phyloP scores from a whole-genome alignment of 2,113 vertebrate genomes.

The Rattus norvegicus region DNA sequence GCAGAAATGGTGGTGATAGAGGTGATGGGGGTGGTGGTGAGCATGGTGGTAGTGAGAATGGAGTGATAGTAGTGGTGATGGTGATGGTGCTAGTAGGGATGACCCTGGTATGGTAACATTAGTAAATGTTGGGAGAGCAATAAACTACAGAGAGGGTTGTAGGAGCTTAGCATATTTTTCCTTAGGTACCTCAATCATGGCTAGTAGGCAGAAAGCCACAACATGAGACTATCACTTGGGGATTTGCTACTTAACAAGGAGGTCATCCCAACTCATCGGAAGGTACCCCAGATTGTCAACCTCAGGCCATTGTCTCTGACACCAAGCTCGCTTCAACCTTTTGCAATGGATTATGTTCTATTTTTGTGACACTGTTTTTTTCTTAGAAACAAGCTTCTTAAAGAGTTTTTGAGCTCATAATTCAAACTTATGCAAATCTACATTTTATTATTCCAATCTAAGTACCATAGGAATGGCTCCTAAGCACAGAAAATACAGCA shows the following conservation, averaged over 20 bases:
- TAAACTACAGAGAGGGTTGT: background rate
- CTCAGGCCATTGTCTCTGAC: background rate
- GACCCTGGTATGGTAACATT: too few relatives aligned
- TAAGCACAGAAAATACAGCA: background rate
- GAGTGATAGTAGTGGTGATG: too few relatives aligned
- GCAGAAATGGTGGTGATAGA: background rate
- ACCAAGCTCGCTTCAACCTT: background rate
- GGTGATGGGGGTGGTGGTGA: too few relatives aligned
- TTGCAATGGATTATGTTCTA: background rate
- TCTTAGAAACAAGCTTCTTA: background rate
- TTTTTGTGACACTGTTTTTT: background rate
- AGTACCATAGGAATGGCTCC: background rate
- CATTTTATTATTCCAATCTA: background rate
- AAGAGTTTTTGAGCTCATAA: background rate
- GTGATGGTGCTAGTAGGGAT: too few relatives aligned
- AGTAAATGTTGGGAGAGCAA: background rate
- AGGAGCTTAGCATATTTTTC: background rate
- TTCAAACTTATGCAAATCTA: background rate
- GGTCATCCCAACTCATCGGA: background rate
- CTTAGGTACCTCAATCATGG: background rate
- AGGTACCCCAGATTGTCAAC: background rate
- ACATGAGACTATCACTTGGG: background rate
- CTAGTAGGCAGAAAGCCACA: background rate
- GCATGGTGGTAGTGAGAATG: too few relatives aligned
- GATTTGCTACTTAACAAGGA: constrained; percentile 1